A percentile compares a stretch with the other conserved stretches of the same genome.
Conservation (phyloP, 1,140 invertebrate genomes). For the Atta texana region DNA sequence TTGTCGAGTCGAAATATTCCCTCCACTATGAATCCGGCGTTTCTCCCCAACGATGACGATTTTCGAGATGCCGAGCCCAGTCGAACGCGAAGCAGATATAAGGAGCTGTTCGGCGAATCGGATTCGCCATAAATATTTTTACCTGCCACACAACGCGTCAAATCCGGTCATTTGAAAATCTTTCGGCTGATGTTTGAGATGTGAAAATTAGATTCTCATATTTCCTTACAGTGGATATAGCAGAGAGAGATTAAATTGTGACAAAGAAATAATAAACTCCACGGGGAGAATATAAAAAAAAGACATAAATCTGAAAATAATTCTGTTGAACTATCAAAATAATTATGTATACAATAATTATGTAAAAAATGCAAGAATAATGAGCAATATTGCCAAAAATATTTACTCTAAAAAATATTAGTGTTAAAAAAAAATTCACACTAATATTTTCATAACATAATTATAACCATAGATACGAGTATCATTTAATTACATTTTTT, state of each 20-base stretch:
- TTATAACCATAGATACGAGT: too few species aligned
- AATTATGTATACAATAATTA: too few species aligned
- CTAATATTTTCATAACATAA: too few species aligned
- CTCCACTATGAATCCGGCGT: not conserved
- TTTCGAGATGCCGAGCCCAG: conserved; percentile 36
- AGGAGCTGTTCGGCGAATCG: conserved; percentile 1
- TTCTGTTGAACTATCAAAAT: too few species aligned
- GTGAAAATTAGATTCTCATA: not conserved
- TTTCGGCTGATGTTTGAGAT: not conserved
- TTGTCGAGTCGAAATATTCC: conserved; percentile 52
- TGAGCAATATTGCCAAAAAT: too few species aligned
- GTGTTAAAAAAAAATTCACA: too few species aligned
- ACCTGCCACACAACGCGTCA: not conserved
- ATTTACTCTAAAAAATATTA: too few species aligned
- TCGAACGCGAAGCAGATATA: not conserved
- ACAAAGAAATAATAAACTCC: not conserved
- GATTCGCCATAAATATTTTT: conserved; percentile 31
- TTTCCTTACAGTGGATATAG: not conserved
- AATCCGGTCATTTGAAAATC: conserved; percentile 9
- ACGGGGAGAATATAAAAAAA: too few species aligned
- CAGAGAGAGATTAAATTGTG: not conserved
- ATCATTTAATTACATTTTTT: too few species aligned
- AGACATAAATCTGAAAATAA: too few species aligned
- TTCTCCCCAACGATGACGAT: conserved; percentile 8
- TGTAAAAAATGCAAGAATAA: too few species aligned